Base-by-base conservation (phyloP, 2,888 invertebrate species). In the Clistopyga incitator region DNA sequence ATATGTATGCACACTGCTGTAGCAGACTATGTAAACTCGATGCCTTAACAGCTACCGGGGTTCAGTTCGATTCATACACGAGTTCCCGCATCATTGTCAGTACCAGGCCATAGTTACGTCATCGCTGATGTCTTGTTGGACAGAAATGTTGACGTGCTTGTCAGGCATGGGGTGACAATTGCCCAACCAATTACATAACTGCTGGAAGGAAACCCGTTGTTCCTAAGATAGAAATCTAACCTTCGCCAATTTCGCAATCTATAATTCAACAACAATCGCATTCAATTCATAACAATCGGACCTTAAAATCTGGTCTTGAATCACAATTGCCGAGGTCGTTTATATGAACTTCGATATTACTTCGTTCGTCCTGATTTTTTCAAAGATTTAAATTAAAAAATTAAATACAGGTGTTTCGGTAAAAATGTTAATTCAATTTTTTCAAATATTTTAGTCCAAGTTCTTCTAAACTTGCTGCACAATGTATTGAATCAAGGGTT, bases 51-150 rank as follows among this genome's bases (percentile, higher is more conserved):
- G 72, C 42, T 65, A 29, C 15, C 20, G 3, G 67, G 47, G 25
- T 71, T 77, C 56, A 50, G 25, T 71, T 77, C 45, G 56, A 50
- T 64, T 70, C 61, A 25, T 47, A 47, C 52, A 23, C 42, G 23
- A 45, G 45, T 54, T 79, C 75, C 79, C 79, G 56, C 71, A 76
- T 82, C 71, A 76, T 76, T 67, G 82, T 71, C 79, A 75, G 25
- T 61, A 56, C 38, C 64, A 20, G 52, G 20, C 47, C 45, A 18
- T 34, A 25, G 38, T 65, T 74, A 45, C 50, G 20, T 47, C 70
- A 42, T 56, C 68, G 25, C 23, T 54, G 65, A 67, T 65, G 47
- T 71, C 75, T 65, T 38, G 64, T 67, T 47, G 18, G 56, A 23
- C 42, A 38, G 29, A 47, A 50, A 76, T 45, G 59, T 64, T 52